Evolutionary conservation across 2,113 vertebrate species (phyloP), one percentile per base, ranked within the genome.

Genomic region (Nibea albiflora): DNA sequence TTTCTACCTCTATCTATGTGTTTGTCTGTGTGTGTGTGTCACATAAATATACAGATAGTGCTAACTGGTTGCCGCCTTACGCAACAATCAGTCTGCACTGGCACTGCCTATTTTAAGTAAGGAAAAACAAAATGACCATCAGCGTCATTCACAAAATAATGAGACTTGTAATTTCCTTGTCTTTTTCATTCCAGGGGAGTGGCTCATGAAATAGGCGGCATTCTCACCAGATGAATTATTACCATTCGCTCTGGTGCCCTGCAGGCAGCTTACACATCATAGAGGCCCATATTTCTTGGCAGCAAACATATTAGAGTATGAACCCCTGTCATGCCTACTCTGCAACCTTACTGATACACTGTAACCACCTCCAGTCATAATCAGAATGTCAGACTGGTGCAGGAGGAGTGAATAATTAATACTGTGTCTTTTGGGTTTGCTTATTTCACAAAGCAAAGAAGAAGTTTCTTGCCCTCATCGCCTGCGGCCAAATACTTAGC

Each of bases 381-480:
- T 91, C 89, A 89, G 81, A 92, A 78, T 89, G 88, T 89, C 82
- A 87, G 84, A 68, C 76, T 78, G 69, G 83, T 76, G 80, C 78
- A 90, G 79, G 65, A 54, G 69, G 83, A 87, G 80, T 93, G 88
- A 93, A 93, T 93, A 93, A 94, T 93, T 93, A 90, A 93, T 92
- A 87, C 75, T 85, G 62, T 85, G 78, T 94, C 85, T 90, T 87
- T 88, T 70, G 77, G 81, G 78, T 84, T 93, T 90, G 88, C 85
- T 92, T 83, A 88, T 92, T 92, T 87, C 84, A 76, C 72, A 42
- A 74, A 85, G 85, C 79, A 84, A 85, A 85, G 90, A 80, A 80
- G 7, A 89, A 75, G 80, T 90, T 90, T 89, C 65, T 89, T 89
- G 88, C 78, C 76, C 87, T 81, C 50, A 56, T 63, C 5, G 88